These are phyloP conservation scores for Lagenorhynchus albirostris DNA, from an alignment of 2,113 vertebrate species.

Conservation along the genomic window DNA sequence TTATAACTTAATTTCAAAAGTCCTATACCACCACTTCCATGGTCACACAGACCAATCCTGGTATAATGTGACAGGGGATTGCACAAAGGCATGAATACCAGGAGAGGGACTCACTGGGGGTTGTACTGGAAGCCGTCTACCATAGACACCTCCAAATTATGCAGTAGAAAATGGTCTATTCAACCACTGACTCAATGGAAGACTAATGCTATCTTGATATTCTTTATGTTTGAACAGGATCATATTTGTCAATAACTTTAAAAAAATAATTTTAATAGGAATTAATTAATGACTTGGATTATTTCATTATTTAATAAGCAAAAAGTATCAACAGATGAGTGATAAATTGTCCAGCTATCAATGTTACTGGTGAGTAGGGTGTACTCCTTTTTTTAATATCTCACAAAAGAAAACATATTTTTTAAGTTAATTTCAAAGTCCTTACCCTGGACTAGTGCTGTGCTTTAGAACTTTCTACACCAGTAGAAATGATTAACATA, in stretches of 20 bases:
- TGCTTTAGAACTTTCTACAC: not conserved
- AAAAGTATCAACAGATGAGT: not conserved
- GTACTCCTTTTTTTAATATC: not conserved
- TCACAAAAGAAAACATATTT: not conserved
- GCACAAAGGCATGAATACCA: not conserved
- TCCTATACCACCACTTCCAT: not conserved
- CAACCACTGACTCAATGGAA: not conserved
- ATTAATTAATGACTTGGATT: not conserved
- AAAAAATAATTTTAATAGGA: not conserved
- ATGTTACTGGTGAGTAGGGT: not conserved
- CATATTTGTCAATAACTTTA: not conserved
- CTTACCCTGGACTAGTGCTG: not conserved
- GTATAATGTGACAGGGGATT: not conserved
- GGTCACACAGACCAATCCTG: not conserved
- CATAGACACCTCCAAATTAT: not conserved
- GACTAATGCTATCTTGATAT: not conserved
- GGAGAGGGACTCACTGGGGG: fast-evolving
- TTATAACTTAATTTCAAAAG: not conserved
- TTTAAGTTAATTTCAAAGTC: not conserved
- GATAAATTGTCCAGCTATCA: not conserved
- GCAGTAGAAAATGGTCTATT: not conserved
- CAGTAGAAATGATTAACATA: not conserved
- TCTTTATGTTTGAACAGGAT: not conserved
- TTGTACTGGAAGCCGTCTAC: not conserved
- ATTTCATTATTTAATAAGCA: not conserved